Percentiles rank a stretch among this genome's conserved stretches.
Conservation (phyloP, 2,888 invertebrate species). For the Phyllotreta striolata region DNA sequence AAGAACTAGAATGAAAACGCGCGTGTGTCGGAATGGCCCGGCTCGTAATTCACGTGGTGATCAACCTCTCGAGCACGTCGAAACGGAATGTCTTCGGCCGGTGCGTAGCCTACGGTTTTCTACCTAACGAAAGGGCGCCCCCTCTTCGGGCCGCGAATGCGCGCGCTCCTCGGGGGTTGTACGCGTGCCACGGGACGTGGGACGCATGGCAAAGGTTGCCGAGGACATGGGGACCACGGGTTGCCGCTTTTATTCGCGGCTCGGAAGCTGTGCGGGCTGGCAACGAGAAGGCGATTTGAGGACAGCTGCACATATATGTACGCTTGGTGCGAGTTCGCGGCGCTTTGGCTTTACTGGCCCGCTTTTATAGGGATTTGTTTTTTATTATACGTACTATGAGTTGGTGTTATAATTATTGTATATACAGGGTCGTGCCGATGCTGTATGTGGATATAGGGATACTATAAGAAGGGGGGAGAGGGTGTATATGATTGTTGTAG, state of each 20-base stretch:
- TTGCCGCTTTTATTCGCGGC: conserved; percentile 33
- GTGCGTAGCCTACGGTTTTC: conserved; percentile 55
- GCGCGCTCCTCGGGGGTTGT: conserved; percentile 57
- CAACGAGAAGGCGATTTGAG: conserved; percentile 3
- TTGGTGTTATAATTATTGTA: too few species aligned
- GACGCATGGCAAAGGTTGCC: conserved; percentile 59
- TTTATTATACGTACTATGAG: too few species aligned
- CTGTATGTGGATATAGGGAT: too few species aligned
- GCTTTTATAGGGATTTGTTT: too few species aligned
- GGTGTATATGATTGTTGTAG: too few species aligned
- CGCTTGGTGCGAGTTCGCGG: too few species aligned
- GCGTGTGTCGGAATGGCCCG: conserved; percentile 28
- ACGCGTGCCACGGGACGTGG: conserved; percentile 61
- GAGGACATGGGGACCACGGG: conserved; percentile 54
- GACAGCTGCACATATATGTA: too few species aligned
- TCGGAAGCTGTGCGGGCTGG: conserved; percentile 45
- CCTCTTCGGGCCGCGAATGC: conserved; percentile 50
- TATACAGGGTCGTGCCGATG: too few species aligned
- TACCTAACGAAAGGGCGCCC: conserved; percentile 54
- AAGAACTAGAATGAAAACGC: conserved; percentile 33
- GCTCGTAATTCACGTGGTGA: conserved; percentile 20
- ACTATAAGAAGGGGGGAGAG: too few species aligned
- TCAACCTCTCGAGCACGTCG: too few species aligned
- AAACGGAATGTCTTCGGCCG: conserved; percentile 63
- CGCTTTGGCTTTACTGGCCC: too few species aligned